Conservation (phyloP, 2,888 invertebrate species). For the Polia nebulosa region DNA sequence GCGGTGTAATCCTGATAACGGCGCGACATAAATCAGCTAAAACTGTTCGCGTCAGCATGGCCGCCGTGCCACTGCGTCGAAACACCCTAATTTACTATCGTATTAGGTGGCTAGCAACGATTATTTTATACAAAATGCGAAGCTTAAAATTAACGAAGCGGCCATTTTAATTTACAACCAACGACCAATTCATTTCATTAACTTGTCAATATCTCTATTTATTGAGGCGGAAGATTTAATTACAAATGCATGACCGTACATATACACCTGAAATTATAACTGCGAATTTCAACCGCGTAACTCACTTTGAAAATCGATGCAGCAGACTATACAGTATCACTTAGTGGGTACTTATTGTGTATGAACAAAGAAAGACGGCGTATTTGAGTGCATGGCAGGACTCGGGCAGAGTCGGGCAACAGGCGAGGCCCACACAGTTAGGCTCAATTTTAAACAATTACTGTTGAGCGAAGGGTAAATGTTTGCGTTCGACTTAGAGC, state of each 20-base stretch:
- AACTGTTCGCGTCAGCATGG: slow-evolving; percentile 74
- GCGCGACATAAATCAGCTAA: slow-evolving; percentile 79
- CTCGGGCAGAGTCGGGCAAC: slow-evolving; percentile 82
- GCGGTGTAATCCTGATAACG: slow-evolving; percentile 81
- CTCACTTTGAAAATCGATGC: slow-evolving; percentile 54
- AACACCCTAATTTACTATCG: slow-evolving; percentile 87
- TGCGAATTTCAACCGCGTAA: slow-evolving; percentile 50
- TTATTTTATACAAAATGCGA: slow-evolving; percentile 80
- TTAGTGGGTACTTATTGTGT: slow-evolving; percentile 81
- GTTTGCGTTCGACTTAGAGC: slow-evolving; percentile 90
- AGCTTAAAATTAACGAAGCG: slow-evolving; percentile 79
- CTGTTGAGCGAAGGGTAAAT: slow-evolving; percentile 90
- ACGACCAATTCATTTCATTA: slow-evolving; percentile 78
- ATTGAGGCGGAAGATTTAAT: slow-evolving; percentile 73
- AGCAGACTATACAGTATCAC: slow-evolving; percentile 68
- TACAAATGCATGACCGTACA: slow-evolving; percentile 58
- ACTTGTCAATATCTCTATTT: slow-evolving; percentile 76
- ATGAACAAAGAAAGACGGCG: slow-evolving; percentile 80
- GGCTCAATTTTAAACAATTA: slow-evolving; percentile 91
- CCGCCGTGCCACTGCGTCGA: slow-evolving; percentile 72
- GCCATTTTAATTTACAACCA: slow-evolving; percentile 79
- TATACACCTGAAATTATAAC: slow-evolving; percentile 51
- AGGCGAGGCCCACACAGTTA: slow-evolving; percentile 90
- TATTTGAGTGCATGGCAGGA: slow-evolving; percentile 78
- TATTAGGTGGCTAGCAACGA: slow-evolving; percentile 77